Percentiles rank a stretch among this genome's conserved stretches.
Evolutionary conservation across 2,113 vertebrate genomes (phyloP).

Genomic region (Saguinus midas): DNA sequence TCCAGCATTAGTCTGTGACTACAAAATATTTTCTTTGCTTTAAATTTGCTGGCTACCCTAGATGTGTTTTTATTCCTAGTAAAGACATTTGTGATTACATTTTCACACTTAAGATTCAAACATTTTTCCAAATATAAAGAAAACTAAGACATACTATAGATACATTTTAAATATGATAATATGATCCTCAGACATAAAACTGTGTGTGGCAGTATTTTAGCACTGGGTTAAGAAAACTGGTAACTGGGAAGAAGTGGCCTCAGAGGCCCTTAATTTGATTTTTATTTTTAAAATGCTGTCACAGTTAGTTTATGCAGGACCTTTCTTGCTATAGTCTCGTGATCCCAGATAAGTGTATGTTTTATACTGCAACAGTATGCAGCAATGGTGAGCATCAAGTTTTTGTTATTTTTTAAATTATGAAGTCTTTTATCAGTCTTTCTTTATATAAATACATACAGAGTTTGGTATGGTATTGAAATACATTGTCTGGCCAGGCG

Average conservation of each 20-base stretch:
- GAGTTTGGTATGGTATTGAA: conserved; percentile 73
- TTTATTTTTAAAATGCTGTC: conserved; percentile 84
- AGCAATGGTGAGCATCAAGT: conserved; percentile 86
- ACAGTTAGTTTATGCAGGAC: conserved; percentile 91
- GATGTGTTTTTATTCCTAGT: conserved; percentile 84
- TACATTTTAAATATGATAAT: conserved; percentile 88
- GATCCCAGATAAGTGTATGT: conserved; percentile 91
- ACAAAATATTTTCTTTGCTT: conserved; percentile 84
- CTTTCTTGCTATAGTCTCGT: conserved; percentile 90
- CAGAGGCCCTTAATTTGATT: conserved; percentile 80
- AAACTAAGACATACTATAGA: conserved; percentile 88
- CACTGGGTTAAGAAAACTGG: conserved; percentile 83
- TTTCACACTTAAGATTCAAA: conserved; percentile 83
- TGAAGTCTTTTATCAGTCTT: conserved; percentile 84
- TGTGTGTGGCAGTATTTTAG: conserved; percentile 82
- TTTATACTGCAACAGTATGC: conserved; percentile 89
- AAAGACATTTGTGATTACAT: conserved; percentile 82
- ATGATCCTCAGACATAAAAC: conserved; percentile 82
- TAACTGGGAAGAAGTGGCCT: conserved; percentile 82
- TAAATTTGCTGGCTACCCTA: conserved; percentile 79
- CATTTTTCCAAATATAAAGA: conserved; percentile 82
- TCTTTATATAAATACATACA: conserved; percentile 69
- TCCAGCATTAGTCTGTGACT: conserved; percentile 79
- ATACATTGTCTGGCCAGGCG: conserved; percentile 27
- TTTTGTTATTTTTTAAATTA: conserved; percentile 76